Evolutionary conservation across 2,888 invertebrate genomes (phyloP), one percentile per base, ranked within the genome.

Genomic region (Trilocha varians): DNA sequence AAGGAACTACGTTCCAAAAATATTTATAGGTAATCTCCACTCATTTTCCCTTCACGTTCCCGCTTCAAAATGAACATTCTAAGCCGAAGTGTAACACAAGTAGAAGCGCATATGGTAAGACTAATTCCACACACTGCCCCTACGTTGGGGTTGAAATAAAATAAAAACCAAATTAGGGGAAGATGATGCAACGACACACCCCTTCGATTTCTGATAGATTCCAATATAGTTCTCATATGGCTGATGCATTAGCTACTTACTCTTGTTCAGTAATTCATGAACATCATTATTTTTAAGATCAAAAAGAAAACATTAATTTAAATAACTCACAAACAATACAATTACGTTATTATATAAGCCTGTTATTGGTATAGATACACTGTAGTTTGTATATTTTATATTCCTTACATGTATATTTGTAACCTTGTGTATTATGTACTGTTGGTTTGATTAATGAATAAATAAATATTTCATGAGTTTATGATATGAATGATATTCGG

Each of bases 181-280:
- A 70, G 70, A 83, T 83, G 82, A 78, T 67, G 83, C 73, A 80
- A 79, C 64, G 66, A 57, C 75, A 73, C 83, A 84, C 85, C 85
- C 86, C 84, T 80, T 80, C 82, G 82, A 84, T 85, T 79, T 77
- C 70, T 76, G 80, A 79, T 82, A 78, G 76, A 84, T 83, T 83
- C 83, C 79, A 84, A 84, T 84, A 84, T 77, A 74, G 64, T 65
- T 25, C 60, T 70, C 60, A 67, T 70, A 68, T 63, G 62, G 65
- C 69, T 45, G 60, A 63, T 61, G 71, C 73, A 76, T 82, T 78
- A 78, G 65, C 69, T 67, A 59, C 64, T 75, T 70, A 58, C 11
- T 25, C 41, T 41, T 40, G 42, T 46, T 11, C 40, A 43, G 53
- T 69, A 66, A 69, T 68, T 63, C 59, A 64, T 64, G 54, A 49